Percentiles rank a stretch among this genome's conserved stretches.
Conservation (phyloP, 1,140 invertebrate species). For the Harpegnathos saltator region DNA sequence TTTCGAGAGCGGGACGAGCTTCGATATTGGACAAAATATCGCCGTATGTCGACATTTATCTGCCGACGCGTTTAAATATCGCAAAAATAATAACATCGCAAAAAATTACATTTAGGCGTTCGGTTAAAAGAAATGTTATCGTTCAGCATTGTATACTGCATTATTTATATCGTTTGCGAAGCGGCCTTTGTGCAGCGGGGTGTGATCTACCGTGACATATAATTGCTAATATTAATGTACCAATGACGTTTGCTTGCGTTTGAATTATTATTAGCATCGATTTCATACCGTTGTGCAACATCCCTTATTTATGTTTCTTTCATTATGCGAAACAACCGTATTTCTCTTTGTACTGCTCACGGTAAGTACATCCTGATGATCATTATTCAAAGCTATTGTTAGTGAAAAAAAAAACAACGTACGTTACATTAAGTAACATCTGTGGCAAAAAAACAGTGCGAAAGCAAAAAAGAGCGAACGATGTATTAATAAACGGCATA, state of each 20-base stretch:
- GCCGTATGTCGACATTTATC: too few relatives aligned
- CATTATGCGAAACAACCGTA: background rate
- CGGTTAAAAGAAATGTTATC: too few relatives aligned
- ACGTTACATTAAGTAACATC: background rate
- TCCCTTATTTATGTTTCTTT: background rate
- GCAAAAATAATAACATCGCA: too few relatives aligned
- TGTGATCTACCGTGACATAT: too few relatives aligned
- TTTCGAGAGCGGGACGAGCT: background rate
- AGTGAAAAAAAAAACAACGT: background rate
- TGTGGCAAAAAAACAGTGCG: background rate
- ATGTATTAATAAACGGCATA: background rate
- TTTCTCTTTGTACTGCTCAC: background rate
- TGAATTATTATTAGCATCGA: background rate
- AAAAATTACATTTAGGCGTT: too few relatives aligned
- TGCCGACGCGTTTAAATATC: too few relatives aligned
- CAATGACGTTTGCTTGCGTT: too few relatives aligned
- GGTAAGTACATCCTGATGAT: background rate
- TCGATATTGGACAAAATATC: conserved; percentile 7
- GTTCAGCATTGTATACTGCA: too few relatives aligned
- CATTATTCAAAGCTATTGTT: background rate
- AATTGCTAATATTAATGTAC: too few relatives aligned
- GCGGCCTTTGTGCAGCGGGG: too few relatives aligned
- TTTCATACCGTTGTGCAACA: background rate
- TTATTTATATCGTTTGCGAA: too few relatives aligned
- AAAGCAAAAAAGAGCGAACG: background rate